Conservation (phyloP, 2,113 vertebrate species). For the Antechinus stuartii region DNA sequence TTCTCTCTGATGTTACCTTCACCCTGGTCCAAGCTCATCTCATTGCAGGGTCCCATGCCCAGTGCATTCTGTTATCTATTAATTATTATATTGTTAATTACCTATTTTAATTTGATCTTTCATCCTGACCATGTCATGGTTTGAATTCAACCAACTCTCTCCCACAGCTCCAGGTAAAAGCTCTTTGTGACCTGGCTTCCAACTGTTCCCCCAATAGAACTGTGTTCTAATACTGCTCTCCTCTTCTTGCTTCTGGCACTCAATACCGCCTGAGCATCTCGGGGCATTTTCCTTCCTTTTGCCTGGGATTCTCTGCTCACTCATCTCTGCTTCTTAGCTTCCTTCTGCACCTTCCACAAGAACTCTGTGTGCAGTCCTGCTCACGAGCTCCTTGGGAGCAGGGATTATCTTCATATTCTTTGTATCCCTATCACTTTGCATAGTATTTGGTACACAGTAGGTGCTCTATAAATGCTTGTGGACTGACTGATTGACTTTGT, state of each 20-base stretch:
- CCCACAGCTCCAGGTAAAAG: neutral
- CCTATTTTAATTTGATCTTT: neutral
- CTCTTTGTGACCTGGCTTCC: neutral
- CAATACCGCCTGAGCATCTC: neutral
- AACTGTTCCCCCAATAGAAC: neutral
- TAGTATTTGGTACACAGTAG: neutral
- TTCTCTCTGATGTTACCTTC: neutral
- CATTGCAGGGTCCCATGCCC: neutral
- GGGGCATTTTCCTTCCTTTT: neutral
- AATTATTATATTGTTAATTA: too few relatives aligned
- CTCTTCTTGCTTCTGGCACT: neutral
- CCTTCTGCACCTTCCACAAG: neutral
- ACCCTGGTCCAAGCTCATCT: neutral
- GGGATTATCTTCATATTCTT: neutral
- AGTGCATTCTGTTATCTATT: too few relatives aligned
- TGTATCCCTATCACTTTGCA: neutral
- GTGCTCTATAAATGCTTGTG: neutral
- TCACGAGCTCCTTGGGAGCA: neutral
- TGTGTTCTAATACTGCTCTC: neutral
- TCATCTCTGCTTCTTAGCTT: neutral
- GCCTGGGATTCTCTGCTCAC: neutral
- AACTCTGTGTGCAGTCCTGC: neutral
- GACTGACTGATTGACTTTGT: neutral
- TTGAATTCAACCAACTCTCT: neutral
- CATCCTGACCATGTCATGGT: neutral